phyloP scores from a whole-genome alignment of 1,140 invertebrate genomes.

The Brachionus manjavacas region DNA sequence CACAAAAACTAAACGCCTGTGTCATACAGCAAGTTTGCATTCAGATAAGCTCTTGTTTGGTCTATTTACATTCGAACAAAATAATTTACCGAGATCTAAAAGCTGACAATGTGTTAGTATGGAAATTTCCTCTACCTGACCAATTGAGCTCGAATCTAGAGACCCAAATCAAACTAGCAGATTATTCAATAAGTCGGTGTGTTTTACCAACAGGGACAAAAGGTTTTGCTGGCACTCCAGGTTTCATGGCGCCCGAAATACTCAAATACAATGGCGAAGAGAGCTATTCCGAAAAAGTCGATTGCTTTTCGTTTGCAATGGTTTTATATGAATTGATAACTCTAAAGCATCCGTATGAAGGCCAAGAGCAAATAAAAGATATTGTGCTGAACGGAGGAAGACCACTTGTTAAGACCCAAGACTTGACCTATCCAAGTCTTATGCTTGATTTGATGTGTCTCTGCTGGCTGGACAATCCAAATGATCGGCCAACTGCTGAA shows the following conservation, averaged over 20 bases:
- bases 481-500: slow-evolving; percentile 79
- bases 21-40: slow-evolving; percentile 1
- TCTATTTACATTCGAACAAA: slow-evolving; percentile 86
- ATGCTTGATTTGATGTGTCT: slow-evolving; percentile 89
- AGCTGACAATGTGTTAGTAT: slow-evolving; percentile 95
- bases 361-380: slow-evolving; percentile 86
- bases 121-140: slow-evolving; percentile 77
- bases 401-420: slow-evolving; percentile 66
- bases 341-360: slow-evolving; percentile 84
- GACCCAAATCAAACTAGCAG: slow-evolving; percentile 76
- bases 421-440: slow-evolving; percentile 74
- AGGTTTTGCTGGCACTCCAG: slow-evolving; percentile 79
- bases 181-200: slow-evolving; percentile 87
- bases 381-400: slow-evolving; percentile 87
- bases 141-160: slow-evolving; percentile 50
- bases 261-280: slow-evolving; percentile 95
- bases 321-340: slow-evolving; percentile 92
- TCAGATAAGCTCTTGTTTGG: slow-evolving; percentile 65
- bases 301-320: slow-evolving; percentile 99
- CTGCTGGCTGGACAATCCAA: slow-evolving; percentile 84
- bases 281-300: slow-evolving; percentile 95
- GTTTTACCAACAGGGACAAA: slow-evolving; percentile 84
- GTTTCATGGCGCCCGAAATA: slow-evolving; percentile 98
- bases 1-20: neutral
- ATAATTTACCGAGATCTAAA: slow-evolving; percentile 95